A percentile compares a stretch with the other conserved stretches of the same genome.
phyloP scores from a whole-genome alignment of 2,797 vertebrate genomes.

The Serranus cabrilla region DNA sequence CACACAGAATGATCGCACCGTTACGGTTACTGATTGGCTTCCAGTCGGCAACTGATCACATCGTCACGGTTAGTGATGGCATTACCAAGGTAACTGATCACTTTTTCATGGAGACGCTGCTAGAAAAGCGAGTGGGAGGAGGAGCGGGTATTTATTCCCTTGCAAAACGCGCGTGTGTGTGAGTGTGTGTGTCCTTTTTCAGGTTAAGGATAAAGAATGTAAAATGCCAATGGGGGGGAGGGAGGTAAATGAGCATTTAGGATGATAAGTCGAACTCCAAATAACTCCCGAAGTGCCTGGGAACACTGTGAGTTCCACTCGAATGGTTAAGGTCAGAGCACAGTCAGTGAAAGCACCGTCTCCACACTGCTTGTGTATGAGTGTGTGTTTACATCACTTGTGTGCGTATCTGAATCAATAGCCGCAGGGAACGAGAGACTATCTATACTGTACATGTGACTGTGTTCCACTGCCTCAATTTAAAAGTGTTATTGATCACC shows the following conservation, averaged over 20 bases:
- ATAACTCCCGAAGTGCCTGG: conserved; percentile 67
- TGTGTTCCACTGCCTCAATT: conserved; percentile 35
- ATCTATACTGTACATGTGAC: conserved; percentile 35
- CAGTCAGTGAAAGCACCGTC: conserved; percentile 31
- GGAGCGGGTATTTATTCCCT: conserved; percentile 28
- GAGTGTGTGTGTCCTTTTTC: conserved; percentile 26
- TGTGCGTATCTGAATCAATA: conserved; percentile 61
- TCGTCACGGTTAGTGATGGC: conserved; percentile 71
- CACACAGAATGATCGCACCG: conserved; percentile 49
- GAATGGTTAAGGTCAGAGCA: conserved; percentile 70
- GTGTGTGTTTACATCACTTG: conserved; percentile 50
- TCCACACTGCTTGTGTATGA: conserved; percentile 15
- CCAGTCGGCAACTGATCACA: conserved; percentile 68
- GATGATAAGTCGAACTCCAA: conserved; percentile 77
- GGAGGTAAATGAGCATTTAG: conserved; percentile 68
- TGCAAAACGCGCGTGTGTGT: conserved; percentile 23
- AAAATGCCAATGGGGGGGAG: conserved; percentile 33
- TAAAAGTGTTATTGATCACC: conserved; percentile 65
- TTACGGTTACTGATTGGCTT: conserved; percentile 65
- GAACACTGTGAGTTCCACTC: conserved; percentile 47
- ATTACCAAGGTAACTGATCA: conserved; percentile 74
- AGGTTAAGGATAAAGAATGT: conserved; percentile 54
- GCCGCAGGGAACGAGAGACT: conserved; percentile 33
- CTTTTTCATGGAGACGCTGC: conserved; percentile 58
- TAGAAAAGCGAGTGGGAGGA: conserved; percentile 38